These are phyloP conservation scores for Colaptes auratus DNA, from an alignment of 2,113 vertebrate species.

Conservation along the genomic window DNA sequence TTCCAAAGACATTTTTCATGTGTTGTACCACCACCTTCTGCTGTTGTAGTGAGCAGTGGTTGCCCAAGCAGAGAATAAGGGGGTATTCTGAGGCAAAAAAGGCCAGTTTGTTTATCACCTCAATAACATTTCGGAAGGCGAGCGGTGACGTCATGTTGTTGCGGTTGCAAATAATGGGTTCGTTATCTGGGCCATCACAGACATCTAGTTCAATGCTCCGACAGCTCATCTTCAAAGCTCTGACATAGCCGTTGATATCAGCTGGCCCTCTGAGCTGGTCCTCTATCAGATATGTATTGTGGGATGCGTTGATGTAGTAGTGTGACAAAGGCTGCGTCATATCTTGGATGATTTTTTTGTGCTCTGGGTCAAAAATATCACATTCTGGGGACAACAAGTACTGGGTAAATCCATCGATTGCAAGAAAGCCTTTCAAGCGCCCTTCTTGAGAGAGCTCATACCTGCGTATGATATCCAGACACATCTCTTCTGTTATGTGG, in stretches of 20 bases:
- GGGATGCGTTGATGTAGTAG: conserved; percentile 96
- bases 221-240: conserved; percentile 90
- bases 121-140: conserved; percentile 87
- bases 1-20: conserved; percentile 87
- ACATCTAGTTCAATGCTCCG: conserved; percentile 94
- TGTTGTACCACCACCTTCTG: conserved; percentile 90
- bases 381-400: conserved; percentile 94
- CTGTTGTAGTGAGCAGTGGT: conserved; percentile 89
- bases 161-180: conserved; percentile 92
- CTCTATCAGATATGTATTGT: conserved; percentile 94
- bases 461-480: conserved; percentile 89
- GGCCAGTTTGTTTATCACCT: conserved; percentile 92
- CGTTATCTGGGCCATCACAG: conserved; percentile 90
- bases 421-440: conserved; percentile 87
- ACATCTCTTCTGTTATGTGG: conserved; percentile 89
- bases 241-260: conserved; percentile 89
- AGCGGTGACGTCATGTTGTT: conserved; percentile 82
- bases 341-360: conserved; percentile 91
- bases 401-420: conserved; percentile 93
- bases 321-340: conserved; percentile 95
- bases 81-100: conserved; percentile 93
- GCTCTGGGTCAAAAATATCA: conserved; percentile 93
- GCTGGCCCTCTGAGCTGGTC: conserved; percentile 92
- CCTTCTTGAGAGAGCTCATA: conserved; percentile 92
- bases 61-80: conserved; percentile 91